Base-by-base conservation (phyloP, 2,888 invertebrate species). In the Drosophila anomalipes region DNA sequence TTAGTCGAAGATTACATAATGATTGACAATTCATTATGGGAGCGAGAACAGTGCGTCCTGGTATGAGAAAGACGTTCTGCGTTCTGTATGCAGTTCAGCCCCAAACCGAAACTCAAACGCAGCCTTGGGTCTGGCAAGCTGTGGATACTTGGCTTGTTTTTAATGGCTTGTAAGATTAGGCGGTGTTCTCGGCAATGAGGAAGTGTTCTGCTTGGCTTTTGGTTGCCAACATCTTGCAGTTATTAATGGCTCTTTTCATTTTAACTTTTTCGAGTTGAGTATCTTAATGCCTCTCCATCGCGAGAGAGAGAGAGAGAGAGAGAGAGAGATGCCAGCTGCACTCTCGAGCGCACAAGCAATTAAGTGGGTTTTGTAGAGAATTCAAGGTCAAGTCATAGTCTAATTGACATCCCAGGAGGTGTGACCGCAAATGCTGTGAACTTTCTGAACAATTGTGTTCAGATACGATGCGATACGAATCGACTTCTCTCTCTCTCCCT, bases 1-100 rank as follows among this genome's bases (percentile, higher is more conserved):
- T 90, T 77, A 87, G 81, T 88, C 77, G 74, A 86, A 90, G 86
- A 86, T 86, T 86, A 86, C 90, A 88, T 90, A 90, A 90, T 90
- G 86, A 90, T 90, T 86, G 86, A 86, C 86, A 90, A 86, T 90
- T 86, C 86, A 86, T 86, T 88, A 86, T 86, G 86, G 70, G 74
- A 66, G 86, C 70, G 76, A 66, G 65, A 59, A 60, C 49, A 39
- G 59, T 53, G 62, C 47, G 57, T n/a, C 39, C 57, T 57, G 51
- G 51, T 26, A 56, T 60, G 56, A 26, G 51, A 57, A 63, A 77
- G 58, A 53, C 64, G 58, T 51, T 62, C 49, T 39, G 49, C 64
- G 58, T 51, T 62, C 49, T 39, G 49, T 7, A 32, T 44, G 41
- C 41, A 22, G 41, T 44, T 39, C 39, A 57, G 44, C 41, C 41